Evolutionary conservation across 2,113 vertebrate genomes (phyloP), one percentile per base, ranked within the genome.

Genomic region (Phoxinus phoxinus): DNA sequence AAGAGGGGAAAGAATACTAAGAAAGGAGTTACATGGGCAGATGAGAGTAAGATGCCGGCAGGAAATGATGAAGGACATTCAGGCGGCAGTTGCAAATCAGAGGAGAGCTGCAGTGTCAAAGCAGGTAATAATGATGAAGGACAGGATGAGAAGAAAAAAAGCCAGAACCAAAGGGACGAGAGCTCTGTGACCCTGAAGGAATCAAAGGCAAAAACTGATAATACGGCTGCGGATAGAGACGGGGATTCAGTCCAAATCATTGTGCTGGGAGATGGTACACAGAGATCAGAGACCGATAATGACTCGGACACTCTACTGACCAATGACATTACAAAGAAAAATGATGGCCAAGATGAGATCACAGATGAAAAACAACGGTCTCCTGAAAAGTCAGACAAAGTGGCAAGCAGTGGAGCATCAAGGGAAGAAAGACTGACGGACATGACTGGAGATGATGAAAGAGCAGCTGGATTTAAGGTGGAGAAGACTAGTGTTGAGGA

Each of bases 251-350:
- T 19, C 3, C 58, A 86, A 83, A 82, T 11, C n/a, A 81, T 72
- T 83, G 81, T 86, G 82, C 69, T 25, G 51, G 74, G n/a, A 87
- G 89, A 93, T 91, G 91, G 11, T 69, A 90, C 82, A 56, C 83
- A 71, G 44, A 89, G 87, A 93, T 90, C 79, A 58, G 87, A 3
- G 8, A 44, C 30, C 10, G 88, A 92, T 92, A 91, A 25, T 27
- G 84, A 73, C 80, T 41, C 53, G 87, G 83, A 91, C 92, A 89
- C 89, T 90, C 88, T 90, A 89, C 86, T 37, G 72, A 65, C 75
- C 61, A 51, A 46, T 17, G 83, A 88, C 74, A 84, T 87, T 58
- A 80, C 83, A 76, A 86, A 74, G 90, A 80, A 73, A 44, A 82
- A 67, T 81, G 72, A 83, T 2, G 71, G 41, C 87, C 81, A 85